Evolutionary conservation across 2,888 invertebrate genomes (phyloP).

Genomic region (Drosophila differens): DNA sequence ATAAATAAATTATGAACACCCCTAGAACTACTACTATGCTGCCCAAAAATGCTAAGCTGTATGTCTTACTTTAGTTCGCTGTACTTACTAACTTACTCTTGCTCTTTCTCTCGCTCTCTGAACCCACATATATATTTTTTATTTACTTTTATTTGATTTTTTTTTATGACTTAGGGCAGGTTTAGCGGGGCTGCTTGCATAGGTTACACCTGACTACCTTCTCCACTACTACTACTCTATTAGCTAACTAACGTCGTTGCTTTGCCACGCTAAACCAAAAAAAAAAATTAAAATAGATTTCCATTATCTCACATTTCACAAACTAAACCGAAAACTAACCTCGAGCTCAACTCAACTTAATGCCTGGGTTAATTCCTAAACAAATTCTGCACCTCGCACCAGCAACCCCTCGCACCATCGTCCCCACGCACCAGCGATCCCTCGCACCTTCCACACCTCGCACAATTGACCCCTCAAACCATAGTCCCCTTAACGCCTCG

Average conservation of each 20-base stretch:
- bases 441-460: neutral
- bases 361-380: slow-evolving; percentile 7
- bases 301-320: slow-evolving; percentile 29
- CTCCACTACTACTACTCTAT: neutral
- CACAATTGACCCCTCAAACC: slow-evolving; percentile 4
- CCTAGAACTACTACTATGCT: slow-evolving; percentile 46
- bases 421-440: neutral
- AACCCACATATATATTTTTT: neutral
- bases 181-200: slow-evolving; percentile 27
- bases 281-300: neutral
- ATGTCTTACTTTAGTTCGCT: slow-evolving; percentile 36
- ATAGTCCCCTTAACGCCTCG: neutral
- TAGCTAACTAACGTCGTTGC: slow-evolving; percentile 18
- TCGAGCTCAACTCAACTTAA: slow-evolving; percentile 18
- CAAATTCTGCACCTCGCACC: slow-evolving; percentile 18
- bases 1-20: slow-evolving; percentile 27
- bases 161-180: slow-evolving; percentile 29
- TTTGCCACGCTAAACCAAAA: slow-evolving; percentile 29
- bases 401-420: neutral
- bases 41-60: slow-evolving; percentile 34
- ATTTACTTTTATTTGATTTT: neutral
- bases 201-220: slow-evolving; percentile 23
- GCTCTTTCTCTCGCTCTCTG: slow-evolving; percentile 15
- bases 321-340: slow-evolving; percentile 5
- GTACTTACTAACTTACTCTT: slow-evolving; percentile 32